Conservation (phyloP, 2,888 invertebrate species). For the Frankliniella intonsa region DNA sequence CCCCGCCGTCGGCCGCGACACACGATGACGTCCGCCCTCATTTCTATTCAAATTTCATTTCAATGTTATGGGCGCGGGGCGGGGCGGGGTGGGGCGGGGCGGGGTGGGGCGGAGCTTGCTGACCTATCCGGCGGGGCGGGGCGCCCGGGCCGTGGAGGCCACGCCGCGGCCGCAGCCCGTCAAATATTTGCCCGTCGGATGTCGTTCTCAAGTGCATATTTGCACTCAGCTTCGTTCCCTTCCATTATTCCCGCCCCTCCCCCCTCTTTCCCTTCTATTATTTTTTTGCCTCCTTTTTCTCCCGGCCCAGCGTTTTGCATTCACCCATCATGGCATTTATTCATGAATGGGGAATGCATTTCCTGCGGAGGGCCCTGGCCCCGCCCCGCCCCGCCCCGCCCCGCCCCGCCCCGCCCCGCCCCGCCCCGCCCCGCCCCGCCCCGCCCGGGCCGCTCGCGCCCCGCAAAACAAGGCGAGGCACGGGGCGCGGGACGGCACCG, state of each 20-base stretch:
- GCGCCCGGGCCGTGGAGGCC: too few relatives aligned
- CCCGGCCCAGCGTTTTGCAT: too few relatives aligned
- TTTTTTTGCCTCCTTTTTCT: background rate
- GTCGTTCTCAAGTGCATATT: conserved; percentile 24
- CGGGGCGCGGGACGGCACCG: too few relatives aligned
- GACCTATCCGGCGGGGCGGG: too few relatives aligned
- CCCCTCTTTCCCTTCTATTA: background rate
- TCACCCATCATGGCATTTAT: background rate
- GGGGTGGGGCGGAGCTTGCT: too few relatives aligned
- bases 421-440: background rate
- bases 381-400: too few relatives aligned
- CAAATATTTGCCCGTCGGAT: background rate
- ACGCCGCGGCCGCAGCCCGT: background rate
- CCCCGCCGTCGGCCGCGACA: too few relatives aligned
- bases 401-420: background rate
- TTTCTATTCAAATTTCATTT: conserved; percentile 10
- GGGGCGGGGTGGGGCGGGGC: background rate
- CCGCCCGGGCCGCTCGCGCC: background rate
- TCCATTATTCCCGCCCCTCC: background rate
- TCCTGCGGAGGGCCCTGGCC: background rate
- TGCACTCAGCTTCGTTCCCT: background rate
- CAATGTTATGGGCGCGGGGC: background rate
- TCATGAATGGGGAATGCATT: background rate
- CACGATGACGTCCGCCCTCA: background rate
- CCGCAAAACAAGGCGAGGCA: too few relatives aligned